These are phyloP conservation scores for Rhinolophus sinicus DNA, from an alignment of 2,113 vertebrate genomes.

Conservation along the genomic window DNA sequence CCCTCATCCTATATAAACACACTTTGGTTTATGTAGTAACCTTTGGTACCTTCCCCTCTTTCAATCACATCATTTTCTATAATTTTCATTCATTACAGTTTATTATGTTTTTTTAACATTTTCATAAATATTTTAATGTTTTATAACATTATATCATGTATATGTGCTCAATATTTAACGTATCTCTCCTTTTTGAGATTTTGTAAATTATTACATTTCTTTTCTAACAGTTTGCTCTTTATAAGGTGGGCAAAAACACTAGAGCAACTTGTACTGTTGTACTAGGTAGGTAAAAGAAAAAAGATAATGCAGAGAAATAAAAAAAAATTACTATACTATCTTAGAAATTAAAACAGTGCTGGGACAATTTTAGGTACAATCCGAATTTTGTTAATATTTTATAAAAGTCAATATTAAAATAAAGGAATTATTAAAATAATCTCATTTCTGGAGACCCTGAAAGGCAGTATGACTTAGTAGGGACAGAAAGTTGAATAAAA, in stretches of 20 bases:
- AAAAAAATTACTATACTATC: neutral
- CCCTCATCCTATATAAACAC: neutral
- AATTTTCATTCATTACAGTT: neutral
- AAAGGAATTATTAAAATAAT: neutral
- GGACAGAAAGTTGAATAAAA: neutral
- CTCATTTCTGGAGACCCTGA: neutral
- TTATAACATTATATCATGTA: neutral
- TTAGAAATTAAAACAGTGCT: neutral
- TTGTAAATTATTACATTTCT: slow-evolving; percentile 26
- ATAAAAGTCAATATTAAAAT: neutral
- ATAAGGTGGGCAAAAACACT: neutral
- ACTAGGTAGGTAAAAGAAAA: neutral
- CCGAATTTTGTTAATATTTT: neutral
- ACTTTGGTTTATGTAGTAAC: neutral
- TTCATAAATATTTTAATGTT: neutral
- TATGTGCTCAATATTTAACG: slow-evolving; percentile 7
- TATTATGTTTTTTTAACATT: slow-evolving; percentile 17
- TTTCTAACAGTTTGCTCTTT: slow-evolving; percentile 3
- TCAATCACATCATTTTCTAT: neutral
- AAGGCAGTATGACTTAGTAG: neutral
- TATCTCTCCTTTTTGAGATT: neutral
- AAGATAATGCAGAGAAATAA: neutral
- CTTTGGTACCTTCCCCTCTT: neutral
- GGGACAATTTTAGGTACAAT: neutral
- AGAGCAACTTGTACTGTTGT: neutral